Evolutionary conservation across 1,140 invertebrate species (phyloP).

Genomic region (Eueides isabella): DNA sequence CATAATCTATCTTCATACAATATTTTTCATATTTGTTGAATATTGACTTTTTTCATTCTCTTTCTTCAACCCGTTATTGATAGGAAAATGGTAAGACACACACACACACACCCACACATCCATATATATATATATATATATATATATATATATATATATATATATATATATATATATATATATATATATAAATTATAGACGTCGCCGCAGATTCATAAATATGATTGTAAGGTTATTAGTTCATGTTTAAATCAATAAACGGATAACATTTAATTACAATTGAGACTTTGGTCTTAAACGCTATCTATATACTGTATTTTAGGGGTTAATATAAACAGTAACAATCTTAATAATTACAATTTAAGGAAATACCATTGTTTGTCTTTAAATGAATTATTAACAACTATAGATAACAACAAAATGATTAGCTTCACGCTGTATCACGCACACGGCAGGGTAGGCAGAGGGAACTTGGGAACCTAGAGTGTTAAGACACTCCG

Average conservation of each 20-base stretch:
- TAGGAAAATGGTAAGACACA: too few species aligned
- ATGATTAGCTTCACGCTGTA: too few species aligned
- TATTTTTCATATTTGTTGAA: neutral
- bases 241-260: neutral
- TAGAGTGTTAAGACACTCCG: too few species aligned
- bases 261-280: neutral
- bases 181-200: neutral
- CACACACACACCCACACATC: too few species aligned
- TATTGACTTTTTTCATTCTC: neutral
- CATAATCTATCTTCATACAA: slow-evolving; percentile 6
- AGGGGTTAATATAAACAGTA: neutral
- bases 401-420: neutral
- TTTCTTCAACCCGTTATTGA: too few species aligned
- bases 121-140: too few species aligned
- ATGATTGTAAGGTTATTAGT: neutral
- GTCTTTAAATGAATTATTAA: neutral
- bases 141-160: too few species aligned
- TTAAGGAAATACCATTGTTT: neutral
- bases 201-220: neutral
- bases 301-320: neutral
- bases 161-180: too few species aligned
- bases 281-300: neutral
- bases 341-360: neutral
- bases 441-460: too few species aligned
- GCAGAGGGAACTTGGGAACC: too few species aligned